These are phyloP conservation scores for Campoletis raptor DNA, from an alignment of 2,888 invertebrate species.

Conservation along the genomic window DNA sequence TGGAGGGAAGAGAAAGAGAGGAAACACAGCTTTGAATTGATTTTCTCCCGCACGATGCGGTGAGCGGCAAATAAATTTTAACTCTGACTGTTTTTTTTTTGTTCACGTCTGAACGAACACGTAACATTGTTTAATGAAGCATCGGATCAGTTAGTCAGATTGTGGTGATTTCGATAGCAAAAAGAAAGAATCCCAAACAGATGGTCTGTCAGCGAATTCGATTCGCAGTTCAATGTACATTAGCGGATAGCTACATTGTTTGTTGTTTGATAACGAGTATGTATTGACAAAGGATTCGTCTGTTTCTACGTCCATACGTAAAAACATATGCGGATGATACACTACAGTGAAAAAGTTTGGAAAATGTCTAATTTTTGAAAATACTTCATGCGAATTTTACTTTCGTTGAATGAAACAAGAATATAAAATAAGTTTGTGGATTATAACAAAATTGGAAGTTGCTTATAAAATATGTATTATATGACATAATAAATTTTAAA, in stretches of 20 bases:
- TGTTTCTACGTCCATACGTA: background rate
- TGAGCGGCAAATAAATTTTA: background rate
- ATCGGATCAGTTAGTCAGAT: background rate
- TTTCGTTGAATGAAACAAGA: background rate
- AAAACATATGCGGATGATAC: background rate
- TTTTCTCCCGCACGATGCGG: background rate
- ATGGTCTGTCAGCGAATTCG: constrained; percentile 32
- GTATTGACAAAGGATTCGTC: constrained; percentile 3
- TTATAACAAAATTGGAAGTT: background rate
- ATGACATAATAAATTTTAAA: background rate
- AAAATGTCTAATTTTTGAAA: background rate
- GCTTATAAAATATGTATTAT: background rate
- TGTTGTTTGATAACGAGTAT: constrained; percentile 35
- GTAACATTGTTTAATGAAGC: background rate
- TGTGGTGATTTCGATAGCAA: background rate
- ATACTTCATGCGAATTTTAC: background rate
- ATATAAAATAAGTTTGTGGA: background rate
- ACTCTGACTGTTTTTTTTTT: background rate
- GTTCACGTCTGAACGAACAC: background rate
- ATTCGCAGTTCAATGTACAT: constrained; percentile 6
- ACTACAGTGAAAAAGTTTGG: background rate
- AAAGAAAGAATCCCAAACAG: constrained; percentile 21
- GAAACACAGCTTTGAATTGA: background rate
- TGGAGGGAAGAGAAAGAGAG: background rate
- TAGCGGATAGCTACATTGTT: constrained; percentile 21